Percentiles rank a stretch among this genome's conserved stretches.
phyloP scores from a whole-genome alignment of 2,888 invertebrate genomes.

The Calephelis perditalis region DNA sequence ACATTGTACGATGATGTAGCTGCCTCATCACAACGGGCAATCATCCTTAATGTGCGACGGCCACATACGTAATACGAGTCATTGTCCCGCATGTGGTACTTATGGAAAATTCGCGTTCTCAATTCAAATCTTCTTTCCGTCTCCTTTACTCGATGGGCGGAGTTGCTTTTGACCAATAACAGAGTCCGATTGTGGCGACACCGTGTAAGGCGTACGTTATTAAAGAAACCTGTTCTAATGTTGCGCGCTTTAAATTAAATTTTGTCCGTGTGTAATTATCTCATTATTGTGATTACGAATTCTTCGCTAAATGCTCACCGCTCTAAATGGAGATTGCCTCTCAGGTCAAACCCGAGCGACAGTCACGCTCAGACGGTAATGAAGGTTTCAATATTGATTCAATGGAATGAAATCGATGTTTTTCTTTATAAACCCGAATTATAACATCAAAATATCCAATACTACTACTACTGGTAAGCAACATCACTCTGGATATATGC shows the following conservation, averaged over 20 bases:
- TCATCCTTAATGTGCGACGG: slow-evolving; percentile 76
- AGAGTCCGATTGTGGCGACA: slow-evolving; percentile 70
- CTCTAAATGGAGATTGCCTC: slow-evolving; percentile 66
- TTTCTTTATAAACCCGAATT: neutral
- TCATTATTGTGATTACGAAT: slow-evolving; percentile 78
- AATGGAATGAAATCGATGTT: neutral
- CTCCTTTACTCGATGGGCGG: slow-evolving; percentile 76
- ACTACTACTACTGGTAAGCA: slow-evolving; percentile 37
- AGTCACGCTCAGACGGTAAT: slow-evolving; percentile 48
- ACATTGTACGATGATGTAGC: slow-evolving; percentile 75
- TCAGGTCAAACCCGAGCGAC: slow-evolving; percentile 50
- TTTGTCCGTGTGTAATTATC: slow-evolving; percentile 78
- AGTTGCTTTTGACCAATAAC: slow-evolving; percentile 74
- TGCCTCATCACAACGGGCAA: slow-evolving; percentile 76
- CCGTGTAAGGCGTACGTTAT: slow-evolving; percentile 77
- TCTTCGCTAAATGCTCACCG: slow-evolving; percentile 72
- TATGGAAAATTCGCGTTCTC: slow-evolving; percentile 79
- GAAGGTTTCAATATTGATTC: slow-evolving; percentile 33
- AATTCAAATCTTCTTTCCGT: slow-evolving; percentile 76
- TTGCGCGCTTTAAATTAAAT: slow-evolving; percentile 78
- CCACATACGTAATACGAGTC: slow-evolving; percentile 78
- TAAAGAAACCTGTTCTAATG: slow-evolving; percentile 79
- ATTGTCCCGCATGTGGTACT: slow-evolving; percentile 77
- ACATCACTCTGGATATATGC: slow-evolving; percentile 54
- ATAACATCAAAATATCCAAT: slow-evolving; percentile 33